Base-by-base conservation (phyloP, 1,140 invertebrate species). In the Tetranychus urticae region DNA sequence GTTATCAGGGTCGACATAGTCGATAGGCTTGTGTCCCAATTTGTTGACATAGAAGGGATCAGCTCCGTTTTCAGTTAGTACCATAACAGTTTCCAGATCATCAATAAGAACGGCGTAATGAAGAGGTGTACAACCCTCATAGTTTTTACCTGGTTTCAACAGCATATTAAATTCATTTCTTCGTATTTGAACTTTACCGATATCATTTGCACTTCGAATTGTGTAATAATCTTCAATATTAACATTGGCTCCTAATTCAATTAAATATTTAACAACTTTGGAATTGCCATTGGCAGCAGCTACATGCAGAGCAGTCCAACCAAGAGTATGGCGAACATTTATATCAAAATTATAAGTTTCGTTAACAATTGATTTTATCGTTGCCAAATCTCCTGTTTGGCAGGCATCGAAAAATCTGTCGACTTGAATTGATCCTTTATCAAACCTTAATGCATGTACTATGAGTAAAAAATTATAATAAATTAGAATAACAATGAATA, bases 101-200 rank as follows among this genome's bases (percentile, higher is more conserved):
- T 89, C 81, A 13, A 79, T 75, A 39, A 93, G 72, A 50, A 82
- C 84, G 23, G 88, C 87, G 77, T 93, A 94, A 72, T 92, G 88
- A 50, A 94, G 75, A 52, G 88, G 80, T 58, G 88, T 91, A 71
- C 86, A 90, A 31, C 86, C 88, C 63, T 80, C 75, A 70, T 88
- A 92, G 10, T 79, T 81, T 0, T 82, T 85, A 67, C 78, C 76
- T 63, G 75, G 81, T 67, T 83, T 86, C 61, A 91, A 75, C 35
- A 76, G 69, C 65, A 81, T 76, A 66, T 79, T 83, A 71, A 91
- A 93, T 70, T 88, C 84, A 52, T 84, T 81, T 68, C 88, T 84
- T 61, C 86, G 73, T 37, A 74, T 75, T 60, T 79, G 72, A 56
- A 84, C 68, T 13, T 85, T 52, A 23, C 7, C 6, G 31, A 80